These are phyloP conservation scores for Microctonus brassicae DNA, from an alignment of 2,888 invertebrate species.

Conservation along the genomic window DNA sequence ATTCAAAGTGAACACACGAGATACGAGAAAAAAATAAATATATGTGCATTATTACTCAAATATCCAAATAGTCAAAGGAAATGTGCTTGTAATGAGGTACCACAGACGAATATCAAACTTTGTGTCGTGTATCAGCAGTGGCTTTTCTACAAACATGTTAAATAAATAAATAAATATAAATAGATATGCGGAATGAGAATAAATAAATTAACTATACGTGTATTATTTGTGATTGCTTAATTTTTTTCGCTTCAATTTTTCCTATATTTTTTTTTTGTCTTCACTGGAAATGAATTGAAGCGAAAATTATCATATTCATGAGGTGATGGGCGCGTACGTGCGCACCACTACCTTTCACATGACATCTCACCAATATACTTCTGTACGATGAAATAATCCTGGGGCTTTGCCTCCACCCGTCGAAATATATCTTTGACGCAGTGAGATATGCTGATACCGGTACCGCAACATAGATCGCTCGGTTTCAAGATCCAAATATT, in stretches of 20 bases:
- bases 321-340: neutral
- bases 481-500: conserved; percentile 95
- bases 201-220: conserved; percentile 1
- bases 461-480: conserved; percentile 83
- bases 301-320: conserved; percentile 26
- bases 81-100: conserved; percentile 85
- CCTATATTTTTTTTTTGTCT: neutral
- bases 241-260: neutral
- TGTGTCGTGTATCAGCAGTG: conserved; percentile 84
- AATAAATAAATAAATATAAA: neutral
- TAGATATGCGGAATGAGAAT: neutral
- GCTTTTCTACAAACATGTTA: conserved; percentile 77
- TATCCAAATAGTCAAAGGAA: conserved; percentile 87
- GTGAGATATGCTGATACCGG: conserved; percentile 86
- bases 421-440: conserved; percentile 80
- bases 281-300: neutral
- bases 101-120: conserved; percentile 95
- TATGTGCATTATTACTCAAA: conserved; percentile 74
- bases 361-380: conserved; percentile 85
- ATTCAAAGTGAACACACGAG: neutral
- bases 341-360: neutral
- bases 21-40: neutral
- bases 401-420: conserved; percentile 73
- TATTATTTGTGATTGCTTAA: neutral
- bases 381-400: conserved; percentile 83